Conservation (phyloP, 2,797 vertebrate genomes). For the Huso huso region DNA sequence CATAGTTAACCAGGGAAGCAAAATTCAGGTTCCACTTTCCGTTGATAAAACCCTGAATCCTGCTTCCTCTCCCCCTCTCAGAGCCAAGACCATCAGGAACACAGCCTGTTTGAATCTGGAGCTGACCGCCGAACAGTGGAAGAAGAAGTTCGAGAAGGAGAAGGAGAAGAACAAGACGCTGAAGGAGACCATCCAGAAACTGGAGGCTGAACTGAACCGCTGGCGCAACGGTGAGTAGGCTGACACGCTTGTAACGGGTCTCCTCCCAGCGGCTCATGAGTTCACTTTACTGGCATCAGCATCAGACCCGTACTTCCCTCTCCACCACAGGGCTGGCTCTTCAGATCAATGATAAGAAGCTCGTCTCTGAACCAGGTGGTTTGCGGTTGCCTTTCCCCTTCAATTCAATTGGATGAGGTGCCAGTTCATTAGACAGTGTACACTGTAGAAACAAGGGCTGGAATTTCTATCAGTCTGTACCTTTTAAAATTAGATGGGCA, state of each 20-base stretch:
- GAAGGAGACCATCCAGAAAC: slow-evolving; percentile 70
- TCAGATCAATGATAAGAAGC: no score
- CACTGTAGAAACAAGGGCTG: no score
- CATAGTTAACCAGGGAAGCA: neutral
- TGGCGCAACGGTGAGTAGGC: slow-evolving; percentile 73
- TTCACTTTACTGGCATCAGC: no score
- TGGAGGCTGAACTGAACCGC: slow-evolving; percentile 77
- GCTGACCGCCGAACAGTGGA: slow-evolving; percentile 94
- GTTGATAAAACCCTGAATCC: neutral
- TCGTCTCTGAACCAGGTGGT: no score
- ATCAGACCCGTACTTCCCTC: no score
- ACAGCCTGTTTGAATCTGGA: slow-evolving; percentile 87
- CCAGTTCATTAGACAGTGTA: no score
- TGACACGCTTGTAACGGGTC: neutral
- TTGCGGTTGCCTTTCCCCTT: no score
- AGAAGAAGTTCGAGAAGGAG: slow-evolving; percentile 94
- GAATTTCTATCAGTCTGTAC: no score
- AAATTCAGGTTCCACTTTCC: neutral
- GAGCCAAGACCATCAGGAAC: slow-evolving; percentile 95
- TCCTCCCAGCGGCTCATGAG: no score
- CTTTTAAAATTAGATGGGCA: no score
- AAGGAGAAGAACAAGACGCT: slow-evolving; percentile 84
- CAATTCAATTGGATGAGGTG: no score
- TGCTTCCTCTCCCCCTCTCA: slow-evolving; percentile 26
- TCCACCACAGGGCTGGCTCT: no score